These are phyloP conservation scores for Microtus ochrogaster DNA, from an alignment of 2,113 vertebrate genomes.

Conservation along the genomic window DNA sequence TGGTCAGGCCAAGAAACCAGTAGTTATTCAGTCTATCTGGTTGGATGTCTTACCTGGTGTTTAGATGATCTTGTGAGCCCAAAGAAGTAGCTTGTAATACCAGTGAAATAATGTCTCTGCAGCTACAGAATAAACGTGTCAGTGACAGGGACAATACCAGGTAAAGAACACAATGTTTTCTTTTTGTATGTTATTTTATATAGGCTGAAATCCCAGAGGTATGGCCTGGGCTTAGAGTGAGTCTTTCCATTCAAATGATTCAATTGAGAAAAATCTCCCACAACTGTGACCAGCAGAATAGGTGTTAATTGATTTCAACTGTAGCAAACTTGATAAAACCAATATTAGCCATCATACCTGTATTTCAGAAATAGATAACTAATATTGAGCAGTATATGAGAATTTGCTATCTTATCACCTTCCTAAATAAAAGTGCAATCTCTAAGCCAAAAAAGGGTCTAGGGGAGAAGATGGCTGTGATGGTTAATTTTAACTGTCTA, in stretches of 20 bases:
- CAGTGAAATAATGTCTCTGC: background rate
- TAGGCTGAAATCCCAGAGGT: background rate
- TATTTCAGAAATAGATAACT: background rate
- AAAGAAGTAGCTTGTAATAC: background rate
- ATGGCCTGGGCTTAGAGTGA: background rate
- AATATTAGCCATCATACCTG: background rate
- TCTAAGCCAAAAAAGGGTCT: background rate
- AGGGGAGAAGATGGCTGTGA: background rate
- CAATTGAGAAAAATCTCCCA: background rate
- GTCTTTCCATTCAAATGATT: background rate
- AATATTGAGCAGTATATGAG: background rate
- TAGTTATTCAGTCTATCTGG: background rate
- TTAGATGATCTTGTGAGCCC: background rate
- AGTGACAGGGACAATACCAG: background rate
- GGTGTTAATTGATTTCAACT: background rate
- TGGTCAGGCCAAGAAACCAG: background rate
- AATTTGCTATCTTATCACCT: background rate
- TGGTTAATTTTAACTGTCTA: background rate
- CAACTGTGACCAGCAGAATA: background rate
- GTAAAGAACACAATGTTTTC: background rate
- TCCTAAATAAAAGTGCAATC: background rate
- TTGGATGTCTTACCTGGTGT: background rate
- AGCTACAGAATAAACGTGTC: background rate
- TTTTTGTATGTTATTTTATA: background rate
- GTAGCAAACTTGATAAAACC: background rate